phyloP scores from a whole-genome alignment of 2,888 invertebrate genomes.

The Conistra vaccinii region DNA sequence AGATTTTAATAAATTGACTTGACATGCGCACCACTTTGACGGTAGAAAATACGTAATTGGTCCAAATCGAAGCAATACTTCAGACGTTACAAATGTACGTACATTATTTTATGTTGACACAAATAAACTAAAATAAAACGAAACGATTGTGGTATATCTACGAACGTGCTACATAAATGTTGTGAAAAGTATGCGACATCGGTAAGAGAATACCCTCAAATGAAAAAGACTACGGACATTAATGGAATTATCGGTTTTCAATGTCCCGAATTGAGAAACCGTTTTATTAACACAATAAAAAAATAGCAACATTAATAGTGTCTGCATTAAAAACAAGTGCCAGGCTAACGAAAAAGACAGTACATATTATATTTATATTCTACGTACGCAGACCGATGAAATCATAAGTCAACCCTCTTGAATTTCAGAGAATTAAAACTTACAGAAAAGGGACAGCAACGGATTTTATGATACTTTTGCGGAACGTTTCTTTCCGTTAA shows the following conservation, averaged over 20 bases:
- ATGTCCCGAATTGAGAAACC: background rate
- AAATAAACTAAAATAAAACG: constrained; percentile 7
- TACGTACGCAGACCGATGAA: constrained; percentile 21
- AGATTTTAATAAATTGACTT: constrained; percentile 25
- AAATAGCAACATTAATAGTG: constrained; percentile 21
- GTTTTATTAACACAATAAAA: background rate
- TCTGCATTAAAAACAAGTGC: constrained; percentile 18
- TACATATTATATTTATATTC: background rate
- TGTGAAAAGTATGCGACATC: constrained; percentile 16
- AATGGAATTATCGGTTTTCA: background rate
- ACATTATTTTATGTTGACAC: background rate
- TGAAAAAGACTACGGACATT: constrained; percentile 3
- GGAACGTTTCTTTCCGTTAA: background rate
- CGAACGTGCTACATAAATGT: constrained; percentile 23
- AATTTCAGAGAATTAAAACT: background rate
- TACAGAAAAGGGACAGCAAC: background rate
- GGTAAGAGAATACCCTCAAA: constrained; percentile 8
- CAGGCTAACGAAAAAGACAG: constrained; percentile 5
- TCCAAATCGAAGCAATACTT: constrained; percentile 20
- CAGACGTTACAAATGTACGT: constrained; percentile 3
- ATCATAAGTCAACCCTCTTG: constrained; percentile 11
- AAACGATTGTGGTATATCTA: constrained; percentile 22
- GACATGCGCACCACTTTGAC: constrained; percentile 19
- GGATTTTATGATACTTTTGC: background rate
- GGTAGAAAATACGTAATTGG: background rate